Evolutionary conservation across 2,113 vertebrate species (phyloP).

Genomic region (Entelurus aequoreus): DNA sequence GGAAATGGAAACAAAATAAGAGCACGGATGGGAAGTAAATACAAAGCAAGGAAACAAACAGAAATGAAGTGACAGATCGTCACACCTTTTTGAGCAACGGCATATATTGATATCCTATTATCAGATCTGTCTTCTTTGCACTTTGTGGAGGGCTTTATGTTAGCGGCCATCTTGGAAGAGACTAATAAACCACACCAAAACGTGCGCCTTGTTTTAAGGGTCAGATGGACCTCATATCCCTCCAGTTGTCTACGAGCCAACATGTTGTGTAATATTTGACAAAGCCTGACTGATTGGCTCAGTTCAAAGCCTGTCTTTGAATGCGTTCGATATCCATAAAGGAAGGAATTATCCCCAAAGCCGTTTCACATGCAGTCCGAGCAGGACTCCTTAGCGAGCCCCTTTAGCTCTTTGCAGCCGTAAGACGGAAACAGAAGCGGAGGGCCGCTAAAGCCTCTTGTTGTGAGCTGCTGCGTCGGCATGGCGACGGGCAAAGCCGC

Average conservation of each 20-base stretch:
- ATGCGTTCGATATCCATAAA: slow-evolving; percentile 24
- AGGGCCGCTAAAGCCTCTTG: slow-evolving; percentile 1
- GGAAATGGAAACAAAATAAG: too few relatives aligned
- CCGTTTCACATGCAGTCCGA: slow-evolving; percentile 7
- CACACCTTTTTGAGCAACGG: too few relatives aligned
- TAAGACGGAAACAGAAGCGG: slow-evolving; percentile 1
- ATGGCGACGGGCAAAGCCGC: slow-evolving; percentile 22
- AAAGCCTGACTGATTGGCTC: slow-evolving; percentile 9
- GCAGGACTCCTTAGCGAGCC: slow-evolving; percentile 4
- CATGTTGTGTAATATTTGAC: slow-evolving; percentile 1
- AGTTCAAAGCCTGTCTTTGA: slow-evolving; percentile 27
- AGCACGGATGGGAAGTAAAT: too few relatives aligned
- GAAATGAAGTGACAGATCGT: too few relatives aligned
- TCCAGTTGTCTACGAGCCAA: slow-evolving; percentile 16
- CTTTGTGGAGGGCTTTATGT: too few relatives aligned
- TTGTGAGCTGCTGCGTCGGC: slow-evolving; percentile 5
- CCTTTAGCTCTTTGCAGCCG: not conserved
- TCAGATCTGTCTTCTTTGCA: too few relatives aligned
- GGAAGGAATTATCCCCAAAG: slow-evolving; percentile 11
- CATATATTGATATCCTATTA: too few relatives aligned
- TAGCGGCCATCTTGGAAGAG: too few relatives aligned
- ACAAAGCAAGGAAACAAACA: too few relatives aligned
- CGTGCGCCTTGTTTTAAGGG: not conserved
- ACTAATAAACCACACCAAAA: too few relatives aligned
- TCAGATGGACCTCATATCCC: not conserved